Conservation (phyloP, 2,888 invertebrate genomes). For the Tetropium fuscum region DNA sequence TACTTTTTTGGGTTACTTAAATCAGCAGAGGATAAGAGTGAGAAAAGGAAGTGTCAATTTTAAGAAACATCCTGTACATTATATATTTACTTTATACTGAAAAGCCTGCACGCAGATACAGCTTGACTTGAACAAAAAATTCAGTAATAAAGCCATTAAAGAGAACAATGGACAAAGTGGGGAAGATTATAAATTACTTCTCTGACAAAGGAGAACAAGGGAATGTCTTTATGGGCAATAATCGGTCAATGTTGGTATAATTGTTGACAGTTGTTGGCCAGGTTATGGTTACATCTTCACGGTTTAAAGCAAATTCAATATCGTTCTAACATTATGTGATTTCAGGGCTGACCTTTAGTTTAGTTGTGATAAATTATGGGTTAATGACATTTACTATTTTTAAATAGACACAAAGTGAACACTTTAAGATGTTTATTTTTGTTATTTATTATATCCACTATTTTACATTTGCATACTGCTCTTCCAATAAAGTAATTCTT, state of each 20-base stretch:
- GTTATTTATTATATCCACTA: no score
- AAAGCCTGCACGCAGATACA: no score
- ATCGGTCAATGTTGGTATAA: slow-evolving; percentile 38
- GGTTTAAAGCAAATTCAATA: slow-evolving; percentile 19
- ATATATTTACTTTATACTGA: no score
- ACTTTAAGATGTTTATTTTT: no score
- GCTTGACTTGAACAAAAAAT: slow-evolving; percentile 7
- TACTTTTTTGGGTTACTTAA: no score
- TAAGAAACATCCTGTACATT: no score
- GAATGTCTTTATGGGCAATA: slow-evolving; percentile 40
- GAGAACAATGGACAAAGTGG: not conserved
- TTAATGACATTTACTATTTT: slow-evolving; percentile 2
- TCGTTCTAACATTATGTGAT: slow-evolving; percentile 15
- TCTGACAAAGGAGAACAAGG: slow-evolving; percentile 18
- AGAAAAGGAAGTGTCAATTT: no score
- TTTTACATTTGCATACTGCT: no score
- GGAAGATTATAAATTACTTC: slow-evolving; percentile 31
- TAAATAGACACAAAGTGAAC: no score
- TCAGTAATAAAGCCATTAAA: slow-evolving; percentile 22
- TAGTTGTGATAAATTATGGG: not conserved
- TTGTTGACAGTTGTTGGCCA: slow-evolving; percentile 47
- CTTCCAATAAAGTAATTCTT: no score
- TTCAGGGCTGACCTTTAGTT: slow-evolving; percentile 7
- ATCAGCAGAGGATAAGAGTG: no score
- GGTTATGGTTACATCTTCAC: slow-evolving; percentile 38